Percentiles rank a stretch among this genome's conserved stretches.
Conservation (phyloP, 2,888 invertebrate genomes). For the Tholera decimalis region DNA sequence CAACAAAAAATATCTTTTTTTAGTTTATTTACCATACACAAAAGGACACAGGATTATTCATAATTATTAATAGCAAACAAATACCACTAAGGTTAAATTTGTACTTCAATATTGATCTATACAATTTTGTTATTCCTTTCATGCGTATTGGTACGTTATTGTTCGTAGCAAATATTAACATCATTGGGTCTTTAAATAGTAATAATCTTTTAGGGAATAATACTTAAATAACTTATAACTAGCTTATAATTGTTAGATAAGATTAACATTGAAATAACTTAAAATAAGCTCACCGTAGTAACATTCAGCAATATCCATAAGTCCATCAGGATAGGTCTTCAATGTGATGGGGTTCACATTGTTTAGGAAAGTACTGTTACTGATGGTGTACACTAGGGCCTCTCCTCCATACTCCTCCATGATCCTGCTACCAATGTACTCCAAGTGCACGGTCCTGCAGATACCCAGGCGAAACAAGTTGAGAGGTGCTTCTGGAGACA, state of each 20-base stretch:
- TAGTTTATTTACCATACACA: too few species aligned
- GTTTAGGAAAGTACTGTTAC: constrained; percentile 92
- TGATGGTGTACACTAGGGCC: constrained; percentile 92
- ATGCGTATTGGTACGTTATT: too few species aligned
- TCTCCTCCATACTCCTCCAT: constrained; percentile 89
- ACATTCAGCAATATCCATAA: constrained; percentile 92
- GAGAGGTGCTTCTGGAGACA: constrained; percentile 90
- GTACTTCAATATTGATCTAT: too few species aligned
- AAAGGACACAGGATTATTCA: too few species aligned
- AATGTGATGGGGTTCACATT: constrained; percentile 74
- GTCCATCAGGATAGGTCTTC: constrained; percentile 92
- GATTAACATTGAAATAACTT: neutral
- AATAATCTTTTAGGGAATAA: too few species aligned
- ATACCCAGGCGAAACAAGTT: constrained; percentile 94
- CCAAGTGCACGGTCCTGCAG: constrained; percentile 92
- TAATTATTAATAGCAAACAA: too few species aligned
- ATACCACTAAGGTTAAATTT: too few species aligned
- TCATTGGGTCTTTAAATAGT: too few species aligned
- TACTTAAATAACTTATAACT: too few species aligned
- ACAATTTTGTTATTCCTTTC: too few species aligned
- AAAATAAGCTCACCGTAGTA: constrained; percentile 91
- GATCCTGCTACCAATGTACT: constrained; percentile 66
- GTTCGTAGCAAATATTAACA: too few species aligned
- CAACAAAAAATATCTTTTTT: too few species aligned
- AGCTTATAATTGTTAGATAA: neutral